A percentile compares a stretch with the other conserved stretches of the same genome.
These are phyloP conservation scores for Sweltsa coloradensis DNA, from an alignment of 1,140 invertebrate species.

Conservation along the genomic window DNA sequence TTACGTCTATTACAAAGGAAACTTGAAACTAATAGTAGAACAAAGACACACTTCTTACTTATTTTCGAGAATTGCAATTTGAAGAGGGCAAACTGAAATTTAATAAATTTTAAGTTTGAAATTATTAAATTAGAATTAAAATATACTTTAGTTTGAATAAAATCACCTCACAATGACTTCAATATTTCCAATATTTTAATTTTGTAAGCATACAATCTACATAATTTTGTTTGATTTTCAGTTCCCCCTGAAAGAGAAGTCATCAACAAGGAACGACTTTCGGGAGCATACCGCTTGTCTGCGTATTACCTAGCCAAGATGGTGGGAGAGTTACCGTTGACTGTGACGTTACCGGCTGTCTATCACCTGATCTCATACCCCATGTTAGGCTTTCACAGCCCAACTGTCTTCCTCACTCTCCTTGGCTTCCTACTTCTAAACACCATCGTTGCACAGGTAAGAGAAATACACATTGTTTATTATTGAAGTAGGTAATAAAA, in stretches of 20 bases:
- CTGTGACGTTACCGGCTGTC: slow-evolving; percentile 62
- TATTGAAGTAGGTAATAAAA: not conserved
- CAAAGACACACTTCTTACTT: not conserved
- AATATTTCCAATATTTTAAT: not conserved
- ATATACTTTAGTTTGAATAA: too few species aligned
- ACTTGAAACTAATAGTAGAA: not conserved
- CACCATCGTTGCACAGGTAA: slow-evolving; percentile 61
- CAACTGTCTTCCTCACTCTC: slow-evolving; percentile 53
- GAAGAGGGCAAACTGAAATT: too few species aligned
- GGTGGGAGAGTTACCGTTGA: slow-evolving; percentile 68
- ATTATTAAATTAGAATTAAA: too few species aligned
- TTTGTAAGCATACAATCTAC: not conserved
- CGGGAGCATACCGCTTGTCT: slow-evolving; percentile 70
- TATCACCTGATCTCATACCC: slow-evolving; percentile 72
- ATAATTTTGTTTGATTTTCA: slow-evolving; percentile 26
- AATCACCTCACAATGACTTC: too few species aligned
- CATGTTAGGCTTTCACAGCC: slow-evolving; percentile 52
- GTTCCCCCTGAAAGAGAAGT: slow-evolving; percentile 73
- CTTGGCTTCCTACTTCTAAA: slow-evolving; percentile 62
- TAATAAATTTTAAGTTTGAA: too few species aligned
- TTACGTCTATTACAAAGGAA: too few species aligned
- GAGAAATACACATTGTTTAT: slow-evolving; percentile 7
- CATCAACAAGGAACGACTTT: slow-evolving; percentile 68
- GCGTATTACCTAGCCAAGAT: slow-evolving; percentile 80
- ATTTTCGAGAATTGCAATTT: too few species aligned